phyloP scores from a whole-genome alignment of 2,797 vertebrate genomes.

The Malacoctenus gilli region DNA sequence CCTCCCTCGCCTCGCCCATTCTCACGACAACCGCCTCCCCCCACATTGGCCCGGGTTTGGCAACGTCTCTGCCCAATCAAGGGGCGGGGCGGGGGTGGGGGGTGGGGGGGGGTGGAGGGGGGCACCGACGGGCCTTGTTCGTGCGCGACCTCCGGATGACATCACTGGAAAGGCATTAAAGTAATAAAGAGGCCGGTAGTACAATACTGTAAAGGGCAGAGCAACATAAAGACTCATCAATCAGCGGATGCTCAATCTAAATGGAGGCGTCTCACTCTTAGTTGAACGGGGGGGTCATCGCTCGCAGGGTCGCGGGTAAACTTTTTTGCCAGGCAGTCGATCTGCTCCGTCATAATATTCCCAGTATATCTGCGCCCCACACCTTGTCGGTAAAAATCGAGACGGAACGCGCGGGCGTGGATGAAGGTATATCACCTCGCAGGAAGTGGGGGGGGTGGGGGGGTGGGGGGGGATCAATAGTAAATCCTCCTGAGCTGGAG shows the following conservation, averaged over 20 bases:
- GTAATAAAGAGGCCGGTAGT: constrained; percentile 75
- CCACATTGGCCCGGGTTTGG: constrained; percentile 63
- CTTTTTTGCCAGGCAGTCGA: constrained; percentile 53
- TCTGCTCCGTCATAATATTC: constrained; percentile 57
- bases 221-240: constrained; percentile 71
- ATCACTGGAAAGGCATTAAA: constrained; percentile 78
- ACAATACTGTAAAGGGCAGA: constrained; percentile 79
- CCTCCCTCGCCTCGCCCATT: constrained; percentile 64
- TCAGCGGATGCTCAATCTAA: constrained; percentile 63
- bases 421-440: constrained; percentile 65
- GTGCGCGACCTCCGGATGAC: constrained; percentile 79
- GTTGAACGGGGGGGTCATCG: constrained; percentile 71
- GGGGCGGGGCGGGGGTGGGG: too few species aligned
- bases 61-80: constrained; percentile 77
- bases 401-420: constrained; percentile 49
- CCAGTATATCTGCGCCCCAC: constrained; percentile 54
- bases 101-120: too few species aligned
- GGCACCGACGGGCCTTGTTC: constrained; percentile 59
- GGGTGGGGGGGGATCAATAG: constrained; percentile 75
- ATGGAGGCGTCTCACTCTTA: constrained; percentile 67
- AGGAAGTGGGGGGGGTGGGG: too few species aligned
- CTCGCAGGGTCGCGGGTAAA: constrained; percentile 40
- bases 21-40: constrained; percentile 77
- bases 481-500: constrained; percentile 71
- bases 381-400: constrained; percentile 57